A percentile compares a stretch with the other conserved stretches of the same genome.
These are phyloP conservation scores for Lepus timidus DNA, from an alignment of 2,113 vertebrate genomes.

Conservation along the genomic window DNA sequence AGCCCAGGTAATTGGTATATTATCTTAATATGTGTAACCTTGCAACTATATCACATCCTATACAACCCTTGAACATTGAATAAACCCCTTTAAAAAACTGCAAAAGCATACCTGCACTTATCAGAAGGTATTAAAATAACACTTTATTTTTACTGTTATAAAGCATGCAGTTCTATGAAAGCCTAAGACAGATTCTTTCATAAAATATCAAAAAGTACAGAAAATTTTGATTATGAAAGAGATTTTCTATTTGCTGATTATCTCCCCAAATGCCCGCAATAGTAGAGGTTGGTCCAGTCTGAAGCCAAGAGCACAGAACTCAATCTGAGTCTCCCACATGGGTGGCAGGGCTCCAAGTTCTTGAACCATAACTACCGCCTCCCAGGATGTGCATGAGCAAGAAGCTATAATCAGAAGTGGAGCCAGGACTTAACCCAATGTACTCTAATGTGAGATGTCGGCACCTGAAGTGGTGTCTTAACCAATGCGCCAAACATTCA, in stretches of 20 bases:
- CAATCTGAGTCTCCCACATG: too few species aligned
- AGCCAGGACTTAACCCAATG: too few species aligned
- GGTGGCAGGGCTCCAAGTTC: too few species aligned
- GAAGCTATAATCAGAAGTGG: too few species aligned
- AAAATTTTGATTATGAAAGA: conserved; percentile 31
- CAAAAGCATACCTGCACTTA: neutral
- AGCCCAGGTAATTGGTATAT: neutral
- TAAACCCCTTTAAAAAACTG: neutral
- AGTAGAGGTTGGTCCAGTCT: too few species aligned
- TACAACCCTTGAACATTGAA: neutral
- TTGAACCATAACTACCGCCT: too few species aligned
- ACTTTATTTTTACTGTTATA: neutral
- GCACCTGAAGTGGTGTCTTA: too few species aligned
- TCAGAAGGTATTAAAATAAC: neutral
- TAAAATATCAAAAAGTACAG: conserved; percentile 8
- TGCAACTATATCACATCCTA: neutral
- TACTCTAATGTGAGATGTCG: too few species aligned
- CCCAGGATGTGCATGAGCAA: too few species aligned
- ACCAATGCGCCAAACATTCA: too few species aligned
- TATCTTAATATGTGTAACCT: neutral
- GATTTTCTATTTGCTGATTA: neutral
- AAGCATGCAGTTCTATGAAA: neutral
- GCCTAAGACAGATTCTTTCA: conserved; percentile 22
- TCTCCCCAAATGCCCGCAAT: too few species aligned
- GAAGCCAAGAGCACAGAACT: too few species aligned